These are phyloP conservation scores for Machaerirhynchus nigripectus DNA, from an alignment of 2,113 vertebrate species.

Conservation along the genomic window DNA sequence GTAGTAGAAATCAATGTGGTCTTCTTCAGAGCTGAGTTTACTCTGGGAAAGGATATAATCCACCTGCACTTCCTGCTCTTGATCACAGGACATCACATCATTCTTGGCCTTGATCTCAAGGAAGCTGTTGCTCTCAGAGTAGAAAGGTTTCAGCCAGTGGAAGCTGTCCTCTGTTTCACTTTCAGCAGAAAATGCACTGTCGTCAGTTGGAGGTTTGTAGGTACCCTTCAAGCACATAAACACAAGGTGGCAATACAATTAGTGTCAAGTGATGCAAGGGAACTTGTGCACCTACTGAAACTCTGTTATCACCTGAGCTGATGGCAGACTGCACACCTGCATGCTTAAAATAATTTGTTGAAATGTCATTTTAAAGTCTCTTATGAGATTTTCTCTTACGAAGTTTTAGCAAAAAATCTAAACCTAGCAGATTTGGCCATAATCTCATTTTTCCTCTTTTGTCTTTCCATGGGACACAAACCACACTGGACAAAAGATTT, in stretches of 20 bases:
- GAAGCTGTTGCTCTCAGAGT: conserved; percentile 62
- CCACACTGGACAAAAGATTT: background rate
- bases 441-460: background rate
- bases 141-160: conserved; percentile 62
- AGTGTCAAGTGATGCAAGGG: background rate
- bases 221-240: conserved; percentile 21
- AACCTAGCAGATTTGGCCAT: background rate
- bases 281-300: background rate
- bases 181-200: background rate
- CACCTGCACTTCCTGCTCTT: conserved; percentile 52
- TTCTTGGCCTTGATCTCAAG: conserved; percentile 32
- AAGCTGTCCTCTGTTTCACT: fast-evolving
- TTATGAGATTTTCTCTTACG: background rate
- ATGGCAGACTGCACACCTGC: background rate
- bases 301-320: background rate
- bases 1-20: conserved; percentile 64
- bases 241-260: background rate
- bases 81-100: conserved; percentile 22
- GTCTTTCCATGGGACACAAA: background rate
- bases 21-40: conserved; percentile 26
- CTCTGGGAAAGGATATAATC: conserved; percentile 53
- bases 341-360: background rate
- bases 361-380: background rate
- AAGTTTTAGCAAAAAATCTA: background rate
- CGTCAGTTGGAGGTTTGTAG: background rate